These are phyloP conservation scores for Xiphophorus birchmanni DNA, from an alignment of 2,797 vertebrate genomes.

Conservation along the genomic window DNA sequence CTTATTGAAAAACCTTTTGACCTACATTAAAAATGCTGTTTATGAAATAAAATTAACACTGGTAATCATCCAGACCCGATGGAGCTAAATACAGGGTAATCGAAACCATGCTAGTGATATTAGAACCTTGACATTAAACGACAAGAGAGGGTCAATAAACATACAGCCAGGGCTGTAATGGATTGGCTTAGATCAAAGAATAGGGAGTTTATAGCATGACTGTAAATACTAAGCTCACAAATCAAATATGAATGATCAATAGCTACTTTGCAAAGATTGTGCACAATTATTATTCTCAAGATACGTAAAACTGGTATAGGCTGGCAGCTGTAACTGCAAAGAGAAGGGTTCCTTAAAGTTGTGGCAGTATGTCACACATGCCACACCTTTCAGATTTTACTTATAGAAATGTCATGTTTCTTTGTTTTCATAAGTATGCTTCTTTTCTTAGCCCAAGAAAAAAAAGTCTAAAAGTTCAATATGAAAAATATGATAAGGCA, in stretches of 20 bases:
- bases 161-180: not conserved
- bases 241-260: not conserved
- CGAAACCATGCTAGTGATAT: not conserved
- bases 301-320: not conserved
- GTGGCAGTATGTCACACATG: not conserved
- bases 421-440: not conserved
- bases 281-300: not conserved
- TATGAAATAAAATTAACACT: not conserved
- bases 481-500: constrained; percentile 1
- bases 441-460: not conserved
- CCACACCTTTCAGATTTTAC: not conserved
- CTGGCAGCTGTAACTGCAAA: not conserved
- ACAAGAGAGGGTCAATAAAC: not conserved
- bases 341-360: not conserved
- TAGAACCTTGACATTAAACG: not conserved
- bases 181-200: not conserved
- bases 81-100: not conserved
- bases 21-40: not conserved
- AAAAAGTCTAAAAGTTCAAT: not conserved
- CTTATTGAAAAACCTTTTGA: not conserved
- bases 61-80: not conserved
- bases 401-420: not conserved
- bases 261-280: not conserved
- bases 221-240: not conserved
- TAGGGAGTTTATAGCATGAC: not conserved